Conservation (phyloP, 2,113 vertebrate species). For the Tetrax tetrax region DNA sequence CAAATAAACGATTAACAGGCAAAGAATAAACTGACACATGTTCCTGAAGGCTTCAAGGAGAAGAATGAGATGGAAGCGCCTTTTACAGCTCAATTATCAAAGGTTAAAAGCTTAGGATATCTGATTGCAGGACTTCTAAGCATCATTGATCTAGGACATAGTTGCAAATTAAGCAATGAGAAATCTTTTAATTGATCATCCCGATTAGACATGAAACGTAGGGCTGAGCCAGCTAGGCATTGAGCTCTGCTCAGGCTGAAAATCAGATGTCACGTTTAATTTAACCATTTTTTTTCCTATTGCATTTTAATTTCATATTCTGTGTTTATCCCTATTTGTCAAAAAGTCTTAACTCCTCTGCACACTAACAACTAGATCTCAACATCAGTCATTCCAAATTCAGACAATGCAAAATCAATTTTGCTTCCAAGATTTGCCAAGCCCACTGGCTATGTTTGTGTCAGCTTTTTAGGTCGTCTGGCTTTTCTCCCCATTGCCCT, state of each 20-base stretch:
- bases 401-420: slow-evolving; percentile 44
- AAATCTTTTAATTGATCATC: slow-evolving; percentile 3
- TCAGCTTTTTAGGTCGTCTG: slow-evolving; percentile 16
- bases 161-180: slow-evolving; percentile 1
- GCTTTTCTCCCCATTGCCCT: not conserved
- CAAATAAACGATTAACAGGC: not conserved
- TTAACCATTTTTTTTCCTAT: not conserved
- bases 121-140: not conserved
- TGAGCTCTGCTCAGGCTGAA: not conserved
- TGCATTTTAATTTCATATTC: not conserved
- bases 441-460: not conserved
- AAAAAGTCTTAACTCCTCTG: not conserved
- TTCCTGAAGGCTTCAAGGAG: not conserved
- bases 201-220: not conserved
- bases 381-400: not conserved
- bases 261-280: not conserved
- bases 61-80: not conserved
- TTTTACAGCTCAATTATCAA: slow-evolving; percentile 1
- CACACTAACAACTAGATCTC: not conserved
- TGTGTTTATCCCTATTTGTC: not conserved
- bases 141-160: slow-evolving; percentile 1
- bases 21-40: not conserved
- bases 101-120: slow-evolving; percentile 5
- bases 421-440: slow-evolving; percentile 1
- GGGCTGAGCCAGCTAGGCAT: not conserved